Evolutionary conservation across 2,888 invertebrate genomes (phyloP).

Genomic region (Sipunculus nudus): DNA sequence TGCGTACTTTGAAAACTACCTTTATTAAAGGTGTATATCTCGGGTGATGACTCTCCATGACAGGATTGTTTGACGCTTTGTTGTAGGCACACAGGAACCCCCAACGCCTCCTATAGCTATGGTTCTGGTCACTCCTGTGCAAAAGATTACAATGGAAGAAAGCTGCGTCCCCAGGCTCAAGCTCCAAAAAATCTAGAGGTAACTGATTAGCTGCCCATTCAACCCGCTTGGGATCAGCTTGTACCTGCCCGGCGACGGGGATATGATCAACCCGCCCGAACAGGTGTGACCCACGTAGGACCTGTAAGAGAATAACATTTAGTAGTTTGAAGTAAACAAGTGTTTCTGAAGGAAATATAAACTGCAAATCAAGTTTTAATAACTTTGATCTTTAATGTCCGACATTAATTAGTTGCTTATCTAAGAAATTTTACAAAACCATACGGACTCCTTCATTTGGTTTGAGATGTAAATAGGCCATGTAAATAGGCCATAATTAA

Average conservation of each 20-base stretch:
- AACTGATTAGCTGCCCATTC: constrained; percentile 11
- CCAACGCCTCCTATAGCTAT: constrained; percentile 18
- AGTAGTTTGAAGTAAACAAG: too few relatives aligned
- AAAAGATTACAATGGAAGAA: constrained; percentile 30
- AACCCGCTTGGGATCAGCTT: constrained; percentile 30
- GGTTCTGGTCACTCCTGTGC: constrained; percentile 27
- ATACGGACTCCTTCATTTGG: too few relatives aligned
- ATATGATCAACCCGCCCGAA: constrained; percentile 30
- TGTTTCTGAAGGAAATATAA: too few relatives aligned
- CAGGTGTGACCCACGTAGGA: constrained; percentile 26
- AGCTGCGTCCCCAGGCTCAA: constrained; percentile 18
- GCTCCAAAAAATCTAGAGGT: too few relatives aligned
- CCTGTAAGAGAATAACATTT: too few relatives aligned
- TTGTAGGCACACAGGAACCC: constrained; percentile 22
- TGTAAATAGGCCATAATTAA: too few relatives aligned
- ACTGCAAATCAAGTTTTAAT: too few relatives aligned
- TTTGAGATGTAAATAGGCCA: too few relatives aligned
- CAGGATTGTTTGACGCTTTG: constrained; percentile 19
- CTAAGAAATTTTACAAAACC: too few relatives aligned
- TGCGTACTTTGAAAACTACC: too few relatives aligned
- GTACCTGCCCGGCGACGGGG: constrained; percentile 23
- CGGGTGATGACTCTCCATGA: constrained; percentile 19
- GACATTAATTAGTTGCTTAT: too few relatives aligned
- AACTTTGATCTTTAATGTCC: too few relatives aligned
- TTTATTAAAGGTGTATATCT: constrained; percentile 16